These are phyloP conservation scores for Amphiprion ocellaris DNA, from an alignment of 2,113 vertebrate species.

Conservation along the genomic window DNA sequence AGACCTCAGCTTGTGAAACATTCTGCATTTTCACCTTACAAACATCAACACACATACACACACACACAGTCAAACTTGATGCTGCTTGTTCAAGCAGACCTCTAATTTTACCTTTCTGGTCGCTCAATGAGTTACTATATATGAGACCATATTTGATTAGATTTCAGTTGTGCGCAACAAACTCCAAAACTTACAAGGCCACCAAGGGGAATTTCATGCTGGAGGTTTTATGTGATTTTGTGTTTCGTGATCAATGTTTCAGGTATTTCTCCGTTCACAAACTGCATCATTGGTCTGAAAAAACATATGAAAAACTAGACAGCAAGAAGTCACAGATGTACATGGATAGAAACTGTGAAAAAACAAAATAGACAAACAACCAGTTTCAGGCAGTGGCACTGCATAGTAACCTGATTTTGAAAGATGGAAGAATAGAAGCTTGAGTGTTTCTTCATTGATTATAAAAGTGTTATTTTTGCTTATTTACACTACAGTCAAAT, in stretches of 20 bases:
- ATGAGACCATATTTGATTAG: background rate
- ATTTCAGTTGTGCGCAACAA: conserved; percentile 1
- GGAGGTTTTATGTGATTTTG: background rate
- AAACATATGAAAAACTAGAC: no score
- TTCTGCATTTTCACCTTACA: conserved; percentile 60
- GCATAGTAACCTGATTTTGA: no score
- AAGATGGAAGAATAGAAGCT: no score
- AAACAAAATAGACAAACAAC: background rate
- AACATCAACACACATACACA: conserved; percentile 14
- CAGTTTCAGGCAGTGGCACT: no score
- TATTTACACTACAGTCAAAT: no score
- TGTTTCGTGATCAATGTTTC: no score
- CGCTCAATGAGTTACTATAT: background rate
- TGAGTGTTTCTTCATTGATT: no score
- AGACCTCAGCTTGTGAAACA: conserved; percentile 52
- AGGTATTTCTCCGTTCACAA: background rate
- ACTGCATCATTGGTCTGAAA: background rate
- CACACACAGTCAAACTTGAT: conserved; percentile 5
- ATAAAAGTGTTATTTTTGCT: no score
- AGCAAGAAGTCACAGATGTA: background rate
- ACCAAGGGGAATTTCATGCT: background rate
- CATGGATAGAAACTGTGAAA: background rate
- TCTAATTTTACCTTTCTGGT: conserved; percentile 4
- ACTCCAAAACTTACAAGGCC: no score
- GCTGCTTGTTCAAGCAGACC: background rate